phyloP scores from a whole-genome alignment of 2,113 vertebrate genomes.

The Lepus americanus region DNA sequence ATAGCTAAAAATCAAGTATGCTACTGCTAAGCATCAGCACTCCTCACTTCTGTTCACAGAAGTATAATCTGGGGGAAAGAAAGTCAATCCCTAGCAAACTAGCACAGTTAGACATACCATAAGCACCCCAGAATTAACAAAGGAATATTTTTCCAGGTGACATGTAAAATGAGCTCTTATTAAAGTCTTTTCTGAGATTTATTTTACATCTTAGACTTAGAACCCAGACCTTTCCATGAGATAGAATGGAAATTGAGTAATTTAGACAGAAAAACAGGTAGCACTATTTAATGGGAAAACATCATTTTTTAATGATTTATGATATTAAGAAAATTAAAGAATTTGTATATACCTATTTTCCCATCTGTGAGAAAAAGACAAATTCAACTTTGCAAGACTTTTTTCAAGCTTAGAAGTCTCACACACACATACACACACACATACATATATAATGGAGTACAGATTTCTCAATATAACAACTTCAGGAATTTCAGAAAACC shows the following conservation, averaged over 20 bases:
- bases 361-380: constrained; percentile 56
- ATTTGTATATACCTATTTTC: constrained; percentile 36
- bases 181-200: constrained; percentile 48
- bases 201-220: constrained; percentile 39
- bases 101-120: neutral
- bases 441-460: neutral
- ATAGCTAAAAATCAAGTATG: constrained; percentile 44
- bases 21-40: neutral
- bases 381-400: constrained; percentile 27
- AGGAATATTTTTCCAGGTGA: constrained; percentile 20
- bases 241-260: constrained; percentile 35
- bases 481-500: constrained; percentile 55
- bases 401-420: constrained; percentile 85
- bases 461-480: neutral
- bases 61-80: neutral
- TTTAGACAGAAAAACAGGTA: constrained; percentile 14
- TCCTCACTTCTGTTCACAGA: constrained; percentile 15
- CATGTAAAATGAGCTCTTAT: neutral
- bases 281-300: neutral
- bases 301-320: constrained; percentile 35
- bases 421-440: too few species aligned
- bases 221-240: constrained; percentile 3
- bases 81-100: neutral
- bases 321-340: constrained; percentile 16
- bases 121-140: neutral